These are phyloP conservation scores for Beris morrisii DNA, from an alignment of 2,888 invertebrate genomes.

Conservation along the genomic window DNA sequence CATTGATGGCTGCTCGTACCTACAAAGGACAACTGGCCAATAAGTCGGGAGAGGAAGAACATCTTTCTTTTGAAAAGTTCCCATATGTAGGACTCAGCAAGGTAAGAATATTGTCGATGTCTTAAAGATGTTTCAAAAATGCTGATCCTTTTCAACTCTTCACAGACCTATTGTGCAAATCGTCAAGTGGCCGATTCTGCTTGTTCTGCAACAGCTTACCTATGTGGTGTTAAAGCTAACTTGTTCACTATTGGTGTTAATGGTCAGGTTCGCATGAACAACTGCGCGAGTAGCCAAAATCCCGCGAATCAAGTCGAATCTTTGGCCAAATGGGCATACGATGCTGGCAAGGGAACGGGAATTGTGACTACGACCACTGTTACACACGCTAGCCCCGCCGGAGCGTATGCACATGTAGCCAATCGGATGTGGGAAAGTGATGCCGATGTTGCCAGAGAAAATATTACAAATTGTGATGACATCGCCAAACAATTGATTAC, in stretches of 20 bases:
- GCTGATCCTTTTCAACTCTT: conserved; percentile 4
- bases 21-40: conserved; percentile 63
- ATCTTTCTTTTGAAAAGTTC: conserved; percentile 65
- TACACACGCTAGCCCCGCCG: conserved; percentile 77
- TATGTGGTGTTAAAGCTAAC: conserved; percentile 73
- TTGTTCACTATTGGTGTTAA: conserved; percentile 71
- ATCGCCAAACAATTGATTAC: conserved; percentile 73
- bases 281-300: conserved; percentile 65
- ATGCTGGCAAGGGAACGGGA: conserved; percentile 63
- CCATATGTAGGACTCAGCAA: conserved; percentile 66
- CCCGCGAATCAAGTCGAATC: conserved; percentile 64
- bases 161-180: conserved; percentile 70
- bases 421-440: conserved; percentile 72
- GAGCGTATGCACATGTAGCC: conserved; percentile 70
- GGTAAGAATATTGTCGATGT: conserved; percentile 51
- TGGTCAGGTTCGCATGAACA: conserved; percentile 63
- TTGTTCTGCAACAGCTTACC: conserved; percentile 73
- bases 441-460: conserved; percentile 57
- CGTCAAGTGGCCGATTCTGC: conserved; percentile 76
- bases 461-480: conserved; percentile 63
- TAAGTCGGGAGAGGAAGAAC: conserved; percentile 62
- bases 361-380: conserved; percentile 75
- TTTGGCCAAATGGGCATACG: conserved; percentile 71
- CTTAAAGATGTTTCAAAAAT: too few species aligned
- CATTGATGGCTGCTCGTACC: conserved; percentile 67